Evolutionary conservation across 2,888 invertebrate genomes (phyloP).

Genomic region (Drosophila stalkeri): DNA sequence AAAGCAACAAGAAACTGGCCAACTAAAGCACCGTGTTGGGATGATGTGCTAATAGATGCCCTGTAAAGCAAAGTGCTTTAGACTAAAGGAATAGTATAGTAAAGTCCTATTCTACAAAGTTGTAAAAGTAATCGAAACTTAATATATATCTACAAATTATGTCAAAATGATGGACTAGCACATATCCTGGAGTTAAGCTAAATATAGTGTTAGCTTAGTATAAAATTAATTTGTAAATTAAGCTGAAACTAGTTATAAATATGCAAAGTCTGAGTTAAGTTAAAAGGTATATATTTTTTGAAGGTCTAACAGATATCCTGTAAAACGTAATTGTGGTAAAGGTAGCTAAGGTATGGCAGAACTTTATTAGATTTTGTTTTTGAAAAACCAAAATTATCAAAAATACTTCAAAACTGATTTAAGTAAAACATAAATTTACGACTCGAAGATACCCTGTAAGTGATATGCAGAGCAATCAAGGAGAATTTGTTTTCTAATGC

Average conservation of each 20-base stretch:
- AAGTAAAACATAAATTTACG: no score
- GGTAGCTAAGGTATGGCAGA: background rate
- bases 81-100: background rate
- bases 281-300: no score
- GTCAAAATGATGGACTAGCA: background rate
- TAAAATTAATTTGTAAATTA: background rate
- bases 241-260: background rate
- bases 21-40: background rate
- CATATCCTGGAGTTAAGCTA: background rate
- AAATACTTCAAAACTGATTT: no score
- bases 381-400: no score
- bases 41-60: slow-evolving; percentile 9
- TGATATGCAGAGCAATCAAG: no score
- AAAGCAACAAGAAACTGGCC: slow-evolving; percentile 17
- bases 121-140: background rate
- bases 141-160: no score
- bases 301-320: background rate
- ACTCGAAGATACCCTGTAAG: no score
- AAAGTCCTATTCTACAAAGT: background rate
- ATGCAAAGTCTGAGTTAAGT: no score
- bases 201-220: no score
- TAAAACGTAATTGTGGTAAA: background rate
- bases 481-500: no score
- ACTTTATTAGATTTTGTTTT: no score
- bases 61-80: background rate